Conservation (phyloP, 2,888 invertebrate species). For the Xestia sexstrigata region DNA sequence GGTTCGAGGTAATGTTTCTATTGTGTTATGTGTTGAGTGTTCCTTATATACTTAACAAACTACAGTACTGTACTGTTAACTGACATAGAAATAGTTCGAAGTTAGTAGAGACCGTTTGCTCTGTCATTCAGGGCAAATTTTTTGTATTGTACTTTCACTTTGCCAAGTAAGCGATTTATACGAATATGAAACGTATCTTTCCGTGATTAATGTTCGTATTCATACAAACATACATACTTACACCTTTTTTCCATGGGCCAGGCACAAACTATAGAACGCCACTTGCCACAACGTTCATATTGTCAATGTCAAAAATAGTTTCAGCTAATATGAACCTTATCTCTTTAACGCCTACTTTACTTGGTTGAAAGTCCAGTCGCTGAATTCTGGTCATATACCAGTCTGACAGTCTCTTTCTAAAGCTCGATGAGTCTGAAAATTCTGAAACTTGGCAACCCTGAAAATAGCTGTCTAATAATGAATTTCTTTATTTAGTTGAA, state of each 20-base stretch:
- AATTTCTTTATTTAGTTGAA: not conserved
- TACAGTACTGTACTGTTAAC: not conserved
- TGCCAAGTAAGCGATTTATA: not conserved
- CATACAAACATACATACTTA: not conserved
- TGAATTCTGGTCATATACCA: not conserved
- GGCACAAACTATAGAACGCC: not conserved
- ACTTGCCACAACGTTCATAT: not conserved
- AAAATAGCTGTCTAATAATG: not conserved
- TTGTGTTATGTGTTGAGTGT: constrained; percentile 52
- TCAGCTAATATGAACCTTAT: not conserved
- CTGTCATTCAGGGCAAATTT: not conserved
- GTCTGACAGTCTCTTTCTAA: not conserved
- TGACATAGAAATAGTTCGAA: constrained; percentile 1
- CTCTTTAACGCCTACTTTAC: not conserved
- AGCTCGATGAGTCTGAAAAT: constrained; percentile 1
- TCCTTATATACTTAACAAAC: constrained; percentile 16
- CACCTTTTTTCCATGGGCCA: not conserved
- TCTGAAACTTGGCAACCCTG: not conserved
- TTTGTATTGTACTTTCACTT: not conserved
- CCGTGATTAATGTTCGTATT: not conserved
- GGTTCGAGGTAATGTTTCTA: constrained; percentile 48
- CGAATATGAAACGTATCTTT: not conserved
- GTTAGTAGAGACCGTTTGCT: not conserved
- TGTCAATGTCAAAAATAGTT: not conserved
- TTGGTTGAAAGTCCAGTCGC: not conserved